phyloP scores from a whole-genome alignment of 2,888 invertebrate genomes.

The Leptinotarsa tumamoca region DNA sequence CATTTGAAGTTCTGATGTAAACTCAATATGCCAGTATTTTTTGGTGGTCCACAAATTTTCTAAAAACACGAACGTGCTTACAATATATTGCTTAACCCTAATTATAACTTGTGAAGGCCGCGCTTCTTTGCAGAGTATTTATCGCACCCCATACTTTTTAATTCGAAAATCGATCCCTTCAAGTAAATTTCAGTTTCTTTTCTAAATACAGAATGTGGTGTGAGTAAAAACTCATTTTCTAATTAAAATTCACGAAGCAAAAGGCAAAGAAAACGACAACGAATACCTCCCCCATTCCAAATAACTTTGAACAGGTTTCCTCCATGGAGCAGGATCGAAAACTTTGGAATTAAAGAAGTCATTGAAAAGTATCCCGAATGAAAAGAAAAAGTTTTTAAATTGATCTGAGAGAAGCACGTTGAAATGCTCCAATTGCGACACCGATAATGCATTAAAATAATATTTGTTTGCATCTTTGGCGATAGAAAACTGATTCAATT shows the following conservation, averaged over 20 bases:
- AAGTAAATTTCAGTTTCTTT: neutral
- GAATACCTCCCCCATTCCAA: neutral
- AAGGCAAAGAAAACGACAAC: neutral
- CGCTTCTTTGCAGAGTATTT: no score
- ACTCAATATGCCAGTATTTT: no score
- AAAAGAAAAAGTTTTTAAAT: constrained; percentile 30
- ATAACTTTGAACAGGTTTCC: constrained; percentile 35
- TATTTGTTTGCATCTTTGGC: constrained; percentile 33
- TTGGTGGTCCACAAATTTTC: no score
- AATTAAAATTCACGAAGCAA: neutral
- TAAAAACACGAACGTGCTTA: no score
- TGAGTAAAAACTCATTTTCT: neutral
- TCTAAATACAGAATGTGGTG: neutral
- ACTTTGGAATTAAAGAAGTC: constrained; percentile 34
- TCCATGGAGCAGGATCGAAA: constrained; percentile 27
- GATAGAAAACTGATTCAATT: constrained; percentile 22
- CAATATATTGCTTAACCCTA: no score
- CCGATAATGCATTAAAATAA: constrained; percentile 43
- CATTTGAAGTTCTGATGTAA: no score
- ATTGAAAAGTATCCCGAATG: constrained; percentile 18
- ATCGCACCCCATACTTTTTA: no score
- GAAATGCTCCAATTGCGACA: constrained; percentile 35
- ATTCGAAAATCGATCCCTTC: no score
- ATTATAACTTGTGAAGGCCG: no score
- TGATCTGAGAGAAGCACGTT: constrained; percentile 20